Conservation (phyloP, 2,113 vertebrate species). For the Varanus salvator region DNA sequence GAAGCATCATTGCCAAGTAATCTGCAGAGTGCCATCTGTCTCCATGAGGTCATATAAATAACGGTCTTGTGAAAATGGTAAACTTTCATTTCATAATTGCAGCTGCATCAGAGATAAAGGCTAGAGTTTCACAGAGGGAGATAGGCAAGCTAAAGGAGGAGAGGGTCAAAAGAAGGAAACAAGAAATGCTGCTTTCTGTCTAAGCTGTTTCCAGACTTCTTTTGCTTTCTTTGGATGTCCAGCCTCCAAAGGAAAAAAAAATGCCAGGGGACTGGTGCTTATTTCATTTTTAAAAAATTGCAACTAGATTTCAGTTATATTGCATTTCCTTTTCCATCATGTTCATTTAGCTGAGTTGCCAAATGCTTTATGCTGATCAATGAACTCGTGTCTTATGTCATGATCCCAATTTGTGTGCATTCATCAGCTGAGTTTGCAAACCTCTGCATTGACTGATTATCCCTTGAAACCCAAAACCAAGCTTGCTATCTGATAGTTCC, state of each 20-base stretch:
- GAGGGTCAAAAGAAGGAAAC: not conserved
- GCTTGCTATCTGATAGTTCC: too few relatives aligned
- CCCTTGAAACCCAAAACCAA: slow-evolving; percentile 29
- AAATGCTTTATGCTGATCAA: not conserved
- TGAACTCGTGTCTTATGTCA: too few relatives aligned
- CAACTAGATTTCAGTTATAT: not conserved
- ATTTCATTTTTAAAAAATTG: not conserved
- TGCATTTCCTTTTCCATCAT: not conserved
- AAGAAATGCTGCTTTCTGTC: slow-evolving; percentile 9
- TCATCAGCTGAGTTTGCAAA: not conserved
- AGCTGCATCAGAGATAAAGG: not conserved
- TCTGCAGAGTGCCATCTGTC: not conserved
- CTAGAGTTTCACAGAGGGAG: slow-evolving; percentile 15
- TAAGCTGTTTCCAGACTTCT: not conserved
- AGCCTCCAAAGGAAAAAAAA: not conserved
- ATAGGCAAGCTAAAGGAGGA: slow-evolving; percentile 7
- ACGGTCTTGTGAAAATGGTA: not conserved
- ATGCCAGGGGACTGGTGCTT: not conserved
- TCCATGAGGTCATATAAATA: slow-evolving; percentile 26
- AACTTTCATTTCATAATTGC: slow-evolving; percentile 19
- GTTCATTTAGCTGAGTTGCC: not conserved
- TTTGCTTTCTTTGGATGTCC: not conserved
- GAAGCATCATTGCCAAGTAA: slow-evolving; percentile 5
- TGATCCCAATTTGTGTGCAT: not conserved
- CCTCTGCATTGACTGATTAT: slow-evolving; percentile 51